A percentile compares a stretch with the other conserved stretches of the same genome.
Evolutionary conservation across 2,888 invertebrate species (phyloP).

Genomic region (Melinaea menophilus): DNA sequence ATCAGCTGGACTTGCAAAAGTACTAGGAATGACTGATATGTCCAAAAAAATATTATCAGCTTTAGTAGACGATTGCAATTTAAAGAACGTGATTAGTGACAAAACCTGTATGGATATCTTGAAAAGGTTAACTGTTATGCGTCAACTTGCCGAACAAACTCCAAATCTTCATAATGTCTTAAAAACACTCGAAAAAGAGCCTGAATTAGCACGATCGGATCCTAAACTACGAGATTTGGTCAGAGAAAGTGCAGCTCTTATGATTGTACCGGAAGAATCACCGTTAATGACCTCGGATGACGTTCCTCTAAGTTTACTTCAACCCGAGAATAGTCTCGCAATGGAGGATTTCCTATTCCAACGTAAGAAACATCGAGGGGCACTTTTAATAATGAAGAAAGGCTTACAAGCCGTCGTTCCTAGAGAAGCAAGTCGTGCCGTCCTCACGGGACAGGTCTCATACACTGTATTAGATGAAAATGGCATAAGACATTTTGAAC

Average conservation of each 20-base stretch:
- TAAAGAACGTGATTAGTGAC: constrained; percentile 77
- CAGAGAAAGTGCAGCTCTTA: constrained; percentile 83
- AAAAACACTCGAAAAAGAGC: constrained; percentile 80
- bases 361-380: constrained; percentile 76
- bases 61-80: constrained; percentile 75
- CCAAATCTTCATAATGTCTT: constrained; percentile 80
- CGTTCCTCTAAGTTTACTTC: constrained; percentile 82
- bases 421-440: constrained; percentile 84
- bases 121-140: constrained; percentile 83
- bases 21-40: constrained; percentile 81
- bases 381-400: constrained; percentile 84
- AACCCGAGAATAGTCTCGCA: constrained; percentile 84
- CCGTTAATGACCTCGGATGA: constrained; percentile 81
- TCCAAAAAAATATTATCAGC: constrained; percentile 76
- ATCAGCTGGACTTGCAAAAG: constrained; percentile 83
- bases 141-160: constrained; percentile 82
- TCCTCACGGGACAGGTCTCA: constrained; percentile 84
- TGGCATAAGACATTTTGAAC: constrained; percentile 86
- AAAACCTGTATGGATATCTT: constrained; percentile 80
- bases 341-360: constrained; percentile 85
- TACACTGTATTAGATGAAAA: constrained; percentile 87
- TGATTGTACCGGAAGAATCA: constrained; percentile 81
- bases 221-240: constrained; percentile 83
- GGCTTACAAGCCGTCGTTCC: constrained; percentile 87
- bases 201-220: constrained; percentile 82